Evolutionary conservation across 2,113 vertebrate genomes (phyloP), one percentile per base, ranked within the genome.

Genomic region (Phoxinus phoxinus): DNA sequence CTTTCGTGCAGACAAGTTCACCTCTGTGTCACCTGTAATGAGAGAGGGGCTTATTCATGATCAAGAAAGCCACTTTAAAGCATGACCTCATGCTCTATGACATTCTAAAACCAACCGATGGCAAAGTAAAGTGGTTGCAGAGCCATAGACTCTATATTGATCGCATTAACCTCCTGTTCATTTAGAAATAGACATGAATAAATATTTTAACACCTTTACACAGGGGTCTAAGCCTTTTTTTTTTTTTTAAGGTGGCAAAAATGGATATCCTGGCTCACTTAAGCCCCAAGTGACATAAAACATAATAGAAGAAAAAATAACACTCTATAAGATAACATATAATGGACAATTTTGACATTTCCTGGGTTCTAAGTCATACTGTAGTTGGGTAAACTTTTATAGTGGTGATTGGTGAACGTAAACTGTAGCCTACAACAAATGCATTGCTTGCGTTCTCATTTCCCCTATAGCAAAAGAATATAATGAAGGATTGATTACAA

Each of bases 171-270:
- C 32, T 51, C 51, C 13, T 63, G 21, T 58, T 59, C 35, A 53
- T 25, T 27, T 3, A 46, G 88, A 92, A 59, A 63, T 88, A 92
- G 65, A 67, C 72, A 78, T 59, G 35, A 83, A 91, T 93, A 79
- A 81, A 89, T 90, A 89, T 91, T 41, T 92, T 88, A 90, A 90
- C 85, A 86, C 81, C 83, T 69, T 83, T 86, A n/a, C 82, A 83
- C 83, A 35, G 32, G 53, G 87, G 90, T 86, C 87, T 89, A 88
- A 90, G 82, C 81, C 6, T 44, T 17, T 56, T 85, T 3, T 35
- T 19, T 10, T 37, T 85, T 86, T 74, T 81, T 90, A 81, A 91
- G 87, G 91, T 90, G 81, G 89, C 88, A 73, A n/a, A 13, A 9
- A 4, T 72, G 41, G 12, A 75, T 48, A 21, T 71, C 44, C n/a